Evolutionary conservation across 2,888 invertebrate genomes (phyloP).

Genomic region (Netelia inedita): DNA sequence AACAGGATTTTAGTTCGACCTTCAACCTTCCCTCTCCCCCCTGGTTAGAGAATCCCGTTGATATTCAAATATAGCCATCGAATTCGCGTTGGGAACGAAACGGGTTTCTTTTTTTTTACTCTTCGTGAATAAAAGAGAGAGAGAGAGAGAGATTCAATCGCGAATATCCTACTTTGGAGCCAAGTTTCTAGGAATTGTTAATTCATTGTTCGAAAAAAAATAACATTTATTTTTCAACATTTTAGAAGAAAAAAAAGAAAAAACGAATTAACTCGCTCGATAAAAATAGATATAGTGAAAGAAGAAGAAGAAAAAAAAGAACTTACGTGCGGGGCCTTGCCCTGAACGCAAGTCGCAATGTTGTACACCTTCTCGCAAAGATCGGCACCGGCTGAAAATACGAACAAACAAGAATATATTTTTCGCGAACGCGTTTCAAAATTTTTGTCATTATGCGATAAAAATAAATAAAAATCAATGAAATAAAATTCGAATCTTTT

Average conservation of each 20-base stretch:
- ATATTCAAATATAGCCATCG: constrained; percentile 59
- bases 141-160: background rate
- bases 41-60: constrained; percentile 13
- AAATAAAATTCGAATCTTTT: constrained; percentile 31
- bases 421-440: background rate
- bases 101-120: constrained; percentile 43
- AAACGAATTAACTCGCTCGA: too few relatives aligned
- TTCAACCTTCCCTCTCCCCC: background rate
- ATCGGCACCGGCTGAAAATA: constrained; percentile 75
- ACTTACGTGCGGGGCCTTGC: constrained; percentile 78
- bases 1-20: constrained; percentile 38
- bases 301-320: background rate
- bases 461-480: background rate
- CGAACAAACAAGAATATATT: background rate
- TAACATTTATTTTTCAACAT: background rate
- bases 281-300: background rate
- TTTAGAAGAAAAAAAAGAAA: background rate
- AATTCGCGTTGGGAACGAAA: constrained; percentile 52
- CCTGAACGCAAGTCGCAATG: constrained; percentile 77
- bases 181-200: background rate
- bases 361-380: constrained; percentile 79
- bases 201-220: background rate
- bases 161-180: background rate
- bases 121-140: constrained; percentile 9
- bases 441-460: background rate